Evolutionary conservation across 1,140 invertebrate species (phyloP).

Genomic region (Vanessa tameamea): DNA sequence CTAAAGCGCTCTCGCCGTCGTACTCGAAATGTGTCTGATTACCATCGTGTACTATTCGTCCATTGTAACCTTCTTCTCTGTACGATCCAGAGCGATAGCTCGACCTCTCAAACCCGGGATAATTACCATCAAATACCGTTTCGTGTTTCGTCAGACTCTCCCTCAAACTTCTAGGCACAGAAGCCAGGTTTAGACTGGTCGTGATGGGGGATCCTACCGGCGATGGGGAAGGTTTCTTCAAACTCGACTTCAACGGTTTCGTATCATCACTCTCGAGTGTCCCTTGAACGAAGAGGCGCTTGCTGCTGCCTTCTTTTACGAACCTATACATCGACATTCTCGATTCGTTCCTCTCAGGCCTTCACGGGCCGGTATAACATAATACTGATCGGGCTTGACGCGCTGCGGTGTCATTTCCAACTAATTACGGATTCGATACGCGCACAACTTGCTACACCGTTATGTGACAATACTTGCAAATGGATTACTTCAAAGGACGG

Average conservation of each 20-base stretch:
- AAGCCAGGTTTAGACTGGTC: constrained; percentile 79
- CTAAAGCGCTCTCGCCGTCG: constrained; percentile 71
- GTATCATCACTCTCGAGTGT: constrained; percentile 83
- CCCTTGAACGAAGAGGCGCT: constrained; percentile 90
- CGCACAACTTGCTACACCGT: constrained; percentile 56
- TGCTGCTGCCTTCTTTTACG: constrained; percentile 83
- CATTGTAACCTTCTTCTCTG: constrained; percentile 72
- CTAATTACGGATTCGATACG: constrained; percentile 71
- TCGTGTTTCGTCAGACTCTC: constrained; percentile 71
- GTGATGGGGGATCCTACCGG: constrained; percentile 81
- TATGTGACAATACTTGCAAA: constrained; percentile 65
- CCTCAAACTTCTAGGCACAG: constrained; percentile 75
- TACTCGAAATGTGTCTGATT: constrained; percentile 80
- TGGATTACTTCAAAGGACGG: constrained; percentile 44
- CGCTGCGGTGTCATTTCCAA: constrained; percentile 57
- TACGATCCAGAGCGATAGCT: constrained; percentile 71
- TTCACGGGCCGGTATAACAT: constrained; percentile 59
- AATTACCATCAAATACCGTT: constrained; percentile 78
- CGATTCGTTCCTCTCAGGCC: constrained; percentile 55
- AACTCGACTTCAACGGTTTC: constrained; percentile 80
- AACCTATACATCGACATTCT: constrained; percentile 88
- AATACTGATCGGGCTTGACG: constrained; percentile 53
- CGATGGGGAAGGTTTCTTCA: constrained; percentile 75
- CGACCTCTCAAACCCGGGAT: constrained; percentile 70
- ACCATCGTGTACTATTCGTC: constrained; percentile 75